These are phyloP conservation scores for Bursaphelenchus okinawaensis DNA, from an alignment of 2,888 invertebrate genomes.

Conservation along the genomic window DNA sequence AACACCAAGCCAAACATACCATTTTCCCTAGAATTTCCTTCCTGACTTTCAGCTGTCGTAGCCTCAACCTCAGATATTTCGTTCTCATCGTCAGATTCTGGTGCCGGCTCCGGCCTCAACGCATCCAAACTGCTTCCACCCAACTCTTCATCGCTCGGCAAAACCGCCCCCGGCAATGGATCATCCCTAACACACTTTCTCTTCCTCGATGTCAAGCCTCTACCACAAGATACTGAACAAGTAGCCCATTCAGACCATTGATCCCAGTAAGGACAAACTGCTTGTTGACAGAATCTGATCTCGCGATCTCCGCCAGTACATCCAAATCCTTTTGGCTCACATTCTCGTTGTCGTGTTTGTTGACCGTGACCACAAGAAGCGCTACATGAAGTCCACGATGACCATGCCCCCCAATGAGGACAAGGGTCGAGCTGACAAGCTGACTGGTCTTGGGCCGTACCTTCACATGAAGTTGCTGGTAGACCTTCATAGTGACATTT, in stretches of 20 bases:
- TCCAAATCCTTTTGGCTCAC: slow-evolving; percentile 23
- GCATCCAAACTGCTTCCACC: slow-evolving; percentile 1
- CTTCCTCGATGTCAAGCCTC: slow-evolving; percentile 27
- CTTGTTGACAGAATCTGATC: slow-evolving; percentile 31
- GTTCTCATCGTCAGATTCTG: slow-evolving; percentile 5
- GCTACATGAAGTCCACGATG: slow-evolving; percentile 23
- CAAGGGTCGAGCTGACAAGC: slow-evolving; percentile 25
- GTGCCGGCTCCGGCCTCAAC: slow-evolving; percentile 1
- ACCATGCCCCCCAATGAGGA: slow-evolving; percentile 24
- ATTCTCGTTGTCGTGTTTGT: slow-evolving; percentile 26
- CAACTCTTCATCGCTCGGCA: slow-evolving; percentile 25
- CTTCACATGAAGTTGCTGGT: slow-evolving; percentile 7
- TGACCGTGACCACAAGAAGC: slow-evolving; percentile 31
- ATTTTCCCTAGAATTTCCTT: neutral
- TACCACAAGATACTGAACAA: slow-evolving; percentile 32
- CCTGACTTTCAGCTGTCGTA: neutral
- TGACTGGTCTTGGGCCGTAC: slow-evolving; percentile 25
- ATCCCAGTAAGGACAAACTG: slow-evolving; percentile 33
- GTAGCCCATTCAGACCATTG: slow-evolving; percentile 32
- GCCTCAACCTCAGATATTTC: slow-evolving; percentile 2
- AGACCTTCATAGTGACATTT: slow-evolving; percentile 25
- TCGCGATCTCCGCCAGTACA: slow-evolving; percentile 32
- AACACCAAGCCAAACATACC: neutral
- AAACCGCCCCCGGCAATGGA: slow-evolving; percentile 21
- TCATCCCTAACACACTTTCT: slow-evolving; percentile 22